Percentiles rank a stretch among this genome's conserved stretches.
These are phyloP conservation scores for Nothocercus nigrocapillus DNA, from an alignment of 2,113 vertebrate genomes.

Conservation along the genomic window DNA sequence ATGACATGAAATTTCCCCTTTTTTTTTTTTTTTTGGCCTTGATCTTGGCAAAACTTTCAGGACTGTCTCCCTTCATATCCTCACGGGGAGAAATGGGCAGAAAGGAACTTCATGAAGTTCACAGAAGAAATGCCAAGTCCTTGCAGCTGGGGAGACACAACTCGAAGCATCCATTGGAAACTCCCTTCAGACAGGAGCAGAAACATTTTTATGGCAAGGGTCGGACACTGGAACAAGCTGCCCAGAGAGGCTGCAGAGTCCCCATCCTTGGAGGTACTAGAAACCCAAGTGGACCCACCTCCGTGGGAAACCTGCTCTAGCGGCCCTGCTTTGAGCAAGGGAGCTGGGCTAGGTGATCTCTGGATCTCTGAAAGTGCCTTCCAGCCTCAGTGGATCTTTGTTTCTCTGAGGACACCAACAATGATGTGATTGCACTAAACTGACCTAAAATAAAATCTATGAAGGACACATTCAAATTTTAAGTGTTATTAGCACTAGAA, in stretches of 20 bases:
- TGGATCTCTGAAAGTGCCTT: neutral
- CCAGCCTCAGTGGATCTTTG: neutral
- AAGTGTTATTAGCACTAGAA: neutral
- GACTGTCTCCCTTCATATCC: no score
- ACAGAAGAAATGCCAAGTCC: no score
- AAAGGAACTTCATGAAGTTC: no score
- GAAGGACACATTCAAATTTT: neutral
- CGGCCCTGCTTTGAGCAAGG: neutral
- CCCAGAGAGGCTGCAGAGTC: neutral
- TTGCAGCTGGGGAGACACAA: no score
- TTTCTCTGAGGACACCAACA: neutral
- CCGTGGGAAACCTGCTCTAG: neutral
- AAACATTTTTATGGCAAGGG: neutral
- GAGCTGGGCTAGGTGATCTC: neutral
- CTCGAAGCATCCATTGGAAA: neutral
- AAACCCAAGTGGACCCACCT: neutral
- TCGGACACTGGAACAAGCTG: neutral
- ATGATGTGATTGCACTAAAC: slow-evolving; percentile 1
- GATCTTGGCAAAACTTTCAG: no score
- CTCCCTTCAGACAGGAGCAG: neutral
- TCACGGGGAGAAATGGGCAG: no score
- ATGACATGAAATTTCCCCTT: neutral
- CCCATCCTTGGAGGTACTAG: neutral
- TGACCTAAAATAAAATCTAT: slow-evolving; percentile 24
- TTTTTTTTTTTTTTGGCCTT: neutral